These are phyloP conservation scores for Pasiphila rectangulata DNA, from an alignment of 2,888 invertebrate species.

Conservation along the genomic window DNA sequence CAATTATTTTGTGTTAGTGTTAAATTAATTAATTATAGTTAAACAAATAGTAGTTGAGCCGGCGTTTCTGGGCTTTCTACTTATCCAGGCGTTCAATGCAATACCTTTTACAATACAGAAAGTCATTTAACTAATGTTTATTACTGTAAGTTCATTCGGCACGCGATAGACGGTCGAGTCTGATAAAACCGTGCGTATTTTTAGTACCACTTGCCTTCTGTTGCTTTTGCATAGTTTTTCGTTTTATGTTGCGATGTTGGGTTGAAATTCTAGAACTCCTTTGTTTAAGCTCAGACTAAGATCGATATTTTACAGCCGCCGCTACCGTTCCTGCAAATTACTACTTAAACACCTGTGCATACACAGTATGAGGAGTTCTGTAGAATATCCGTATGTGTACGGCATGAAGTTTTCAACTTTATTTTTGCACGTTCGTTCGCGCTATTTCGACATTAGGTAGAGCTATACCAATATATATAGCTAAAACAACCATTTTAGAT, in stretches of 20 bases:
- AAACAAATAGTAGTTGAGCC: no score
- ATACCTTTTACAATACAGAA: no score
- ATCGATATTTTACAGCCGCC: constrained; percentile 16
- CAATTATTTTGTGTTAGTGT: no score
- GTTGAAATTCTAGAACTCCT: no score
- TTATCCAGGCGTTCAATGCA: no score
- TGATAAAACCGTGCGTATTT: constrained; percentile 1
- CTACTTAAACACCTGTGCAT: constrained; percentile 2
- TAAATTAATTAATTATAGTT: no score
- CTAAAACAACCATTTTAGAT: no score
- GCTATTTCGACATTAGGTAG: constrained; percentile 3
- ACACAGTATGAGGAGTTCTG: neutral
- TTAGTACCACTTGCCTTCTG: neutral
- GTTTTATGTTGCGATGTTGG: neutral
- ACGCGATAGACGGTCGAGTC: neutral
- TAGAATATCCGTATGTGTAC: constrained; percentile 1
- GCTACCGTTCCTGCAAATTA: constrained; percentile 7
- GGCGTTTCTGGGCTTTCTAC: no score
- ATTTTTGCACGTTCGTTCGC: constrained; percentile 23
- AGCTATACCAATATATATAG: neutral
- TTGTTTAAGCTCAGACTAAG: constrained; percentile 10
- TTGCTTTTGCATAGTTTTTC: neutral
- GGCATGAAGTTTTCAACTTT: constrained; percentile 12
- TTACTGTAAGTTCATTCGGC: neutral
- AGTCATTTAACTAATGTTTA: neutral